Evolutionary conservation across 2,113 vertebrate genomes (phyloP), one percentile per base, ranked within the genome.

Genomic region (Corythoichthys intestinalis): DNA sequence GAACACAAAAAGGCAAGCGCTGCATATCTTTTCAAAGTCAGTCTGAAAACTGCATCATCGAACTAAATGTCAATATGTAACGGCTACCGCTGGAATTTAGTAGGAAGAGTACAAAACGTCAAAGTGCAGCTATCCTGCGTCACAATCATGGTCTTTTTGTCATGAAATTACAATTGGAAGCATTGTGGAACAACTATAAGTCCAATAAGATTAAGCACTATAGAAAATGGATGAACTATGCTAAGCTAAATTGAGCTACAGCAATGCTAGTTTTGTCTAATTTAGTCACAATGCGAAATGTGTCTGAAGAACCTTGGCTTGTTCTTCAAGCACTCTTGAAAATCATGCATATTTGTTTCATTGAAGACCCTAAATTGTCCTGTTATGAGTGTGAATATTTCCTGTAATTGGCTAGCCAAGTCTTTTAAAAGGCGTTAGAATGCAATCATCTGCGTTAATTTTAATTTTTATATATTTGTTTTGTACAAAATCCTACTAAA

Each of bases 21-120:
- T 35, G 14, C 54, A 62, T 62, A 47, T 63, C 39, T 58, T 79
- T 75, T 64, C 34, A 53, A 67, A 65, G 63, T 50, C 52, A 69
- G 6, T 58, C 56, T 52, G 35, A 6, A 65, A 70, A 77, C n/a
- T 52, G 59, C 66, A 58, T 28, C 52, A 41, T 70, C 10, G 41
- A 67, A 63, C 12, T 54, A 70, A 39, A 44, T 2, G 20, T 47
- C 44, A 14, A 63, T 34, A 63, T 63, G 41, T 44, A 12, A 28
- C 4, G 20, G 10, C 41, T 20, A 9, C 3, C 41, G 46, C 5
- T 34, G 12, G n/a, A 63, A 44, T 47, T 63, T 47, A 47, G 17
- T 47, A 13, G 60, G 60, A 63, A 63, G 11, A 28, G n/a, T 12
- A 47, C 5, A 4, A 47, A 48, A 62, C n/a, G 39, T 28, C 12